Conservation (phyloP, 2,797 vertebrate genomes). For the Pangasius krempfi region DNA sequence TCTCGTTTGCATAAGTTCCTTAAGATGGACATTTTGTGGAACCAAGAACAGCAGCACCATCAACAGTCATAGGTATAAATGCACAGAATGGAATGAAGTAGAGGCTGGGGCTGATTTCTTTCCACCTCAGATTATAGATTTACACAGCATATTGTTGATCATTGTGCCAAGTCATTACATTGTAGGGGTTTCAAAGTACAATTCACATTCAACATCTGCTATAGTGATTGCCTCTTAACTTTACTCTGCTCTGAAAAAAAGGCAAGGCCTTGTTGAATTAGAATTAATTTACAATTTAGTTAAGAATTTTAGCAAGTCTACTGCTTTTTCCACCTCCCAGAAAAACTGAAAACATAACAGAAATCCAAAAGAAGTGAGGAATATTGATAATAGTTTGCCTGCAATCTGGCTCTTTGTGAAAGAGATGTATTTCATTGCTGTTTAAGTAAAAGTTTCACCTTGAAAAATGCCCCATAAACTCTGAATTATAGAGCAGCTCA, state of each 20-base stretch:
- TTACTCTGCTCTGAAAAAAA: background rate
- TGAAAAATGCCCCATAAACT: conserved; percentile 23
- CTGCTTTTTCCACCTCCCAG: background rate
- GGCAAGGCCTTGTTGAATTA: background rate
- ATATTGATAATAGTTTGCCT: background rate
- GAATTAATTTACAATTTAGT: background rate
- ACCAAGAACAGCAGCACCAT: background rate
- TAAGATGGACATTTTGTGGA: background rate
- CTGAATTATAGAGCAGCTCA: conserved; percentile 2
- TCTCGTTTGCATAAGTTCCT: background rate
- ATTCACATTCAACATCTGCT: conserved; percentile 62
- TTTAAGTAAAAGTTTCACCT: conserved; percentile 27
- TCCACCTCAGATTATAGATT: background rate
- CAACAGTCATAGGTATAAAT: background rate
- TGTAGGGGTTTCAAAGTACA: background rate
- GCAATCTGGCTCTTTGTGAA: conserved; percentile 3
- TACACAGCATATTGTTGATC: background rate
- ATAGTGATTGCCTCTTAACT: conserved; percentile 63
- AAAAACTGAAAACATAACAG: background rate
- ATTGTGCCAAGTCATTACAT: background rate
- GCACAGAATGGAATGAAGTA: background rate
- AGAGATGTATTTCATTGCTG: conserved; percentile 11
- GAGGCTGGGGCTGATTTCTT: background rate
- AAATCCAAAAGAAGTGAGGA: background rate
- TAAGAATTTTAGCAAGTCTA: background rate